Evolutionary conservation across 2,797 vertebrate genomes (phyloP).

Genomic region (Lycodopsis pacificus): DNA sequence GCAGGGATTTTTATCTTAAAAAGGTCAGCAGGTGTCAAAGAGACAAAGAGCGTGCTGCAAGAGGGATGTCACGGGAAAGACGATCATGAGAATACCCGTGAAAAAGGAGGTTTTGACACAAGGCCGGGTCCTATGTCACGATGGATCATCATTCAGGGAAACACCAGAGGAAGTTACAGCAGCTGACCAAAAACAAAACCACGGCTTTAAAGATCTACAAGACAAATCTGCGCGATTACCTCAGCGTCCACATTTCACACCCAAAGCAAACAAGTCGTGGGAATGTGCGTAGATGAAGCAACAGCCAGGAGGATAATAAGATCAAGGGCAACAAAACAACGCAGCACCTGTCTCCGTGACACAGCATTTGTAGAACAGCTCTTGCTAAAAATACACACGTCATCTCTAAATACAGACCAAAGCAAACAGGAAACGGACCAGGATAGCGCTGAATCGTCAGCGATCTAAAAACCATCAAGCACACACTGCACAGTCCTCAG

Average conservation of each 20-base stretch:
- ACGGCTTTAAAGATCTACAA: neutral
- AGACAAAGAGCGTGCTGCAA: neutral
- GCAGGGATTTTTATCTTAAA: neutral
- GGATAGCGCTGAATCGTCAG: conserved; percentile 31
- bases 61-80: neutral
- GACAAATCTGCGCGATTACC: neutral
- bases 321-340: neutral
- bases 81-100: conserved; percentile 1
- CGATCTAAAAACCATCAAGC: neutral
- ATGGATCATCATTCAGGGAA: conserved; percentile 17
- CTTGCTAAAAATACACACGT: conserved; percentile 69
- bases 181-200: conserved; percentile 24
- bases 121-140: neutral
- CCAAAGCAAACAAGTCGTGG: neutral
- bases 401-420: conserved; percentile 65
- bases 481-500: neutral
- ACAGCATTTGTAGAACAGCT: conserved; percentile 12
- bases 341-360: conserved; percentile 17
- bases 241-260: neutral
- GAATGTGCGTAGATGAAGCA: neutral
- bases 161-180: conserved; percentile 20
- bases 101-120: conserved; percentile 44
- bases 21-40: neutral
- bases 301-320: neutral
- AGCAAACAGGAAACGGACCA: conserved; percentile 35